Evolutionary conservation across 2,113 vertebrate genomes (phyloP).

Genomic region (Aegithalos caudatus): DNA sequence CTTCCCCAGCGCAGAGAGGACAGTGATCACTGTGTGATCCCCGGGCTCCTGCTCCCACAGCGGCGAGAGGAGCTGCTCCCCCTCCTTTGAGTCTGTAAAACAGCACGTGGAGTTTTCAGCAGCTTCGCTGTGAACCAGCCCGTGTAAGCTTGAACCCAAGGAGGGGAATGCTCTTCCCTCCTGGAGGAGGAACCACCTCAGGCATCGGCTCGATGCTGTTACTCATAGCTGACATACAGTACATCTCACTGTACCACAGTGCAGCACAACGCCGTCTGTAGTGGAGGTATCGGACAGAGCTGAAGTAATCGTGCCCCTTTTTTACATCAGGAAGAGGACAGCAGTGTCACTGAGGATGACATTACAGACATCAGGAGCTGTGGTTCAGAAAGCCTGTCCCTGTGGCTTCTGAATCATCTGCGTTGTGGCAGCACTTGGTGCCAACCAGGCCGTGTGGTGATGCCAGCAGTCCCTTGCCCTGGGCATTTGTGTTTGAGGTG

Average conservation of each 20-base stretch:
- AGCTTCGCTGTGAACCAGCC: neutral
- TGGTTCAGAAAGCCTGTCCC: neutral
- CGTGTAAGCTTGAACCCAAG: neutral
- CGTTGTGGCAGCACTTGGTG: neutral
- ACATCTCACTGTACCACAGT: fast-evolving
- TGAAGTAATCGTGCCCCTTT: neutral
- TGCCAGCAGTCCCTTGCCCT: fast-evolving
- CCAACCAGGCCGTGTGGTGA: neutral
- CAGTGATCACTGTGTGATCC: neutral
- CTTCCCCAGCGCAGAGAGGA: neutral
- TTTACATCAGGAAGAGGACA: neutral
- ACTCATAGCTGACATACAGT: neutral
- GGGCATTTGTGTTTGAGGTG: neutral
- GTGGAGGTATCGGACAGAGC: fast-evolving
- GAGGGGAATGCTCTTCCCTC: neutral
- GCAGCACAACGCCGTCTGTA: neutral
- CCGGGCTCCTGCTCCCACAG: neutral
- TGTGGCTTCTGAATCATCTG: neutral
- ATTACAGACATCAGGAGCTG: neutral
- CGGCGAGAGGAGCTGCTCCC: neutral
- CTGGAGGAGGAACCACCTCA: neutral
- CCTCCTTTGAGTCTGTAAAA: neutral
- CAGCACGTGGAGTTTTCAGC: neutral
- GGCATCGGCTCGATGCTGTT: neutral
- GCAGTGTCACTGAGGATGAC: neutral